Percentiles rank a stretch among this genome's conserved stretches.
Evolutionary conservation across 2,888 invertebrate species (phyloP).

Genomic region (Drosophila mercatorum): DNA sequence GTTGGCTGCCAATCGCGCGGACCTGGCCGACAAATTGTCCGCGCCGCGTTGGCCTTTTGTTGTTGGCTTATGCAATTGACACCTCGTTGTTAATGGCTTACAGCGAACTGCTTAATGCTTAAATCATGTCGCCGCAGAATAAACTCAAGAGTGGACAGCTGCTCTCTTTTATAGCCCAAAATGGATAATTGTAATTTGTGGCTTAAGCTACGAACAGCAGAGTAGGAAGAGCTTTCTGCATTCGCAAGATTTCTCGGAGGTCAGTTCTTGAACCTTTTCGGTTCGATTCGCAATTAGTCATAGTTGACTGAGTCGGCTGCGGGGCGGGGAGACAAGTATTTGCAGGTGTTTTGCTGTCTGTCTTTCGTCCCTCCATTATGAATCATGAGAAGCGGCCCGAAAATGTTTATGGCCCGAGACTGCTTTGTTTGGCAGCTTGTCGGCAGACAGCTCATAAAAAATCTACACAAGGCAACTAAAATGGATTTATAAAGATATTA

Average conservation of each 20-base stretch:
- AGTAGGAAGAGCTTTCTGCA: not conserved
- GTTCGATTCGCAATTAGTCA: slow-evolving; percentile 17
- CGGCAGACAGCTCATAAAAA: slow-evolving; percentile 58
- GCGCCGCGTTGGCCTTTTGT: slow-evolving; percentile 34
- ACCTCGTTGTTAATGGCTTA: slow-evolving; percentile 73
- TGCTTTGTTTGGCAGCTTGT: slow-evolving; percentile 49
- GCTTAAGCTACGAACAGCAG: slow-evolving; percentile 1
- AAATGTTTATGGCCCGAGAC: slow-evolving; percentile 18
- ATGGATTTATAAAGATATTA: slow-evolving; percentile 69
- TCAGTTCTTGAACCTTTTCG: not conserved
- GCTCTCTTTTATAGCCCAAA: slow-evolving; percentile 24
- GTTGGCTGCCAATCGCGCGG: slow-evolving; percentile 59
- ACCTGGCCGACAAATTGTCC: slow-evolving; percentile 51
- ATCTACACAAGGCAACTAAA: slow-evolving; percentile 48
- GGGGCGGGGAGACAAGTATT: slow-evolving; percentile 11
- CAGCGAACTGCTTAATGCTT: slow-evolving; percentile 57
- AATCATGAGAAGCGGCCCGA: slow-evolving; percentile 33
- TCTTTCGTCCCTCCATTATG: slow-evolving; percentile 17
- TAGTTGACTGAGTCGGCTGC: not conserved
- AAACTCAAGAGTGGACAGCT: slow-evolving; percentile 22
- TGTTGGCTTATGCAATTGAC: slow-evolving; percentile 71
- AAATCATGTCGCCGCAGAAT: slow-evolving; percentile 48
- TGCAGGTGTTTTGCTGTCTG: slow-evolving; percentile 38
- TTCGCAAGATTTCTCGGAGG: not conserved
- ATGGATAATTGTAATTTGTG: slow-evolving; percentile 63